Conservation (phyloP, 37 sponge, comb jelly and placozoan species). For the Diacarnus erythraeanus region DNA sequence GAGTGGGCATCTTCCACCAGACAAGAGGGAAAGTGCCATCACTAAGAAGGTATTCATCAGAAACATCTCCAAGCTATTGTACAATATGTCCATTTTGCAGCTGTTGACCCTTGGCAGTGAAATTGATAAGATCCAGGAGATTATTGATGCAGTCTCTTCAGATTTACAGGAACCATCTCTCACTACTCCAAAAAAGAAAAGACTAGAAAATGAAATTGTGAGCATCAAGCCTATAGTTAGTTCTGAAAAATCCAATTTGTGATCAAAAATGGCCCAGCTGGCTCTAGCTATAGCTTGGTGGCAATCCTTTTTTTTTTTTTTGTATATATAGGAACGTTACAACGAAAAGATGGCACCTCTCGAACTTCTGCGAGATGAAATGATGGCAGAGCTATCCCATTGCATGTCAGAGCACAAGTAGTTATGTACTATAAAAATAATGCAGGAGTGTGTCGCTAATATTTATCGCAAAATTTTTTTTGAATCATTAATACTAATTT, state of each 20-base stretch:
- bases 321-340: slow-evolving; percentile 6
- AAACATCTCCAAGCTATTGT: too few relatives aligned
- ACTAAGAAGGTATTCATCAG: slow-evolving; percentile 15
- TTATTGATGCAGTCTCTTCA: too few relatives aligned
- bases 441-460: too few relatives aligned
- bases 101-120: too few relatives aligned
- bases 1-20: slow-evolving; percentile 1
- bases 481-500: not conserved
- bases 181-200: too few relatives aligned
- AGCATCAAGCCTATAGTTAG: too few relatives aligned
- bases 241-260: too few relatives aligned
- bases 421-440: not conserved
- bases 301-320: not conserved
- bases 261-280: too few relatives aligned
- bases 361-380: slow-evolving; percentile 3
- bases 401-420: not conserved
- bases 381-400: not conserved
- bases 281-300: not conserved
- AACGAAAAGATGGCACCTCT: slow-evolving; percentile 24
- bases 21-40: slow-evolving; percentile 5
- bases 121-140: too few relatives aligned
- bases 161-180: too few relatives aligned
- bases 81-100: not conserved
- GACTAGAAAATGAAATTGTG: too few relatives aligned
- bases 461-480: not conserved